phyloP scores from a whole-genome alignment of 2,888 invertebrate species.

The Pyrrhia umbra region DNA sequence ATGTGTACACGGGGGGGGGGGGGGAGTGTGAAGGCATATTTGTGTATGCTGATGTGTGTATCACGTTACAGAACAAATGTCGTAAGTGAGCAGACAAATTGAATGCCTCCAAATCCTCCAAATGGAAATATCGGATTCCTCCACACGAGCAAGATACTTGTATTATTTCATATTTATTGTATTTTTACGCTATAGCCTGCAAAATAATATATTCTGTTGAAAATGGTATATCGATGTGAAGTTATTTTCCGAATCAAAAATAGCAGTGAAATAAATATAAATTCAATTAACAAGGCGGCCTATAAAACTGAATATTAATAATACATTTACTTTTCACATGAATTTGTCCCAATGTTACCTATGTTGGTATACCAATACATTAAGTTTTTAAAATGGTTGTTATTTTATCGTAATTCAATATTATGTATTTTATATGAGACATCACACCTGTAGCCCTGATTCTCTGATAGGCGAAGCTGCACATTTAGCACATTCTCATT shows the following conservation, averaged over 20 bases:
- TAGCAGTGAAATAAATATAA: neutral
- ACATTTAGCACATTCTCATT: no score
- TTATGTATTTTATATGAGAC: no score
- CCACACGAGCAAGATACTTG: slow-evolving; percentile 16
- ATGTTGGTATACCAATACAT: no score
- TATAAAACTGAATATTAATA: neutral
- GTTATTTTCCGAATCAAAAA: neutral
- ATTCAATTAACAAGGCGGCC: neutral
- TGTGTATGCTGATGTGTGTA: slow-evolving; percentile 42
- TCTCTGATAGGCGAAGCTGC: no score
- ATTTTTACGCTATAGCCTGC: neutral
- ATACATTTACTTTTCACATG: neutral
- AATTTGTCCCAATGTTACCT: neutral
- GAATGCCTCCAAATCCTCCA: slow-evolving; percentile 49
- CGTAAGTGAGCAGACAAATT: slow-evolving; percentile 55
- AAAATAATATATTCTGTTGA: neutral
- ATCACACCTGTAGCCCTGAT: no score
- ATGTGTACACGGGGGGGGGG: slow-evolving; percentile 6
- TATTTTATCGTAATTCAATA: no score
- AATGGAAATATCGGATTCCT: slow-evolving; percentile 56
- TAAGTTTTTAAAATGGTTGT: no score
- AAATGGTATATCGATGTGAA: neutral
- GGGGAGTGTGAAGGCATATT: slow-evolving; percentile 23
- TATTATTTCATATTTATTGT: slow-evolving; percentile 29
- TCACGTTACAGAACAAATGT: slow-evolving; percentile 58